phyloP scores from a whole-genome alignment of 2,888 invertebrate species.

The Protodeltote pygarga region DNA sequence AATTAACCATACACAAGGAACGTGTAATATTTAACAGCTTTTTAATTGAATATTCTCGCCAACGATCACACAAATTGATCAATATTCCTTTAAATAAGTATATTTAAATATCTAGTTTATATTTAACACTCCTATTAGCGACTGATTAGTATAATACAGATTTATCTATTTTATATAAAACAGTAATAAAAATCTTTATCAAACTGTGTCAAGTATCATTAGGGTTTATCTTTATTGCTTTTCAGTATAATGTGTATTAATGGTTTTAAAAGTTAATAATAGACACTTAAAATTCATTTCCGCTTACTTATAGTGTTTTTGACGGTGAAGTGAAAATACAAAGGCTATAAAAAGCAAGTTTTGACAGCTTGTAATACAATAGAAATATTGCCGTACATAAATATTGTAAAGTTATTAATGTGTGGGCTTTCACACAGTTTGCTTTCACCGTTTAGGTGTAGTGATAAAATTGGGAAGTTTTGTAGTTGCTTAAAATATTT shows the following conservation, averaged over 20 bases:
- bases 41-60: constrained; percentile 43
- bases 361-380: constrained; percentile 35
- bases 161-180: constrained; percentile 43
- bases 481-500: too few species aligned
- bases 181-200: constrained; percentile 44
- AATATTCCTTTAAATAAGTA: constrained; percentile 14
- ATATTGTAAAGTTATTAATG: constrained; percentile 37
- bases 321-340: constrained; percentile 17
- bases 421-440: constrained; percentile 44
- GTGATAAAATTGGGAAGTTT: constrained; percentile 39
- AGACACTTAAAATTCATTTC: constrained; percentile 24
- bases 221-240: constrained; percentile 43
- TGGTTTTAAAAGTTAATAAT: constrained; percentile 25
- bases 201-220: constrained; percentile 31
- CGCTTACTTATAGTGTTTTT: constrained; percentile 23
- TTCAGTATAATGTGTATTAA: constrained; percentile 37
- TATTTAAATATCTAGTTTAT: constrained; percentile 23
- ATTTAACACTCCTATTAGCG: constrained; percentile 42
- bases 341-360: constrained; percentile 23
- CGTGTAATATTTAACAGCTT: constrained; percentile 30
- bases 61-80: constrained; percentile 29
- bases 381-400: constrained; percentile 30
- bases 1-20: too few species aligned
- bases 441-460: constrained; percentile 20
- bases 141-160: constrained; percentile 39